Evolutionary conservation across 2,888 invertebrate species (phyloP), one percentile per base, ranked within the genome.

Genomic region (Eupithecia pulchellata): DNA sequence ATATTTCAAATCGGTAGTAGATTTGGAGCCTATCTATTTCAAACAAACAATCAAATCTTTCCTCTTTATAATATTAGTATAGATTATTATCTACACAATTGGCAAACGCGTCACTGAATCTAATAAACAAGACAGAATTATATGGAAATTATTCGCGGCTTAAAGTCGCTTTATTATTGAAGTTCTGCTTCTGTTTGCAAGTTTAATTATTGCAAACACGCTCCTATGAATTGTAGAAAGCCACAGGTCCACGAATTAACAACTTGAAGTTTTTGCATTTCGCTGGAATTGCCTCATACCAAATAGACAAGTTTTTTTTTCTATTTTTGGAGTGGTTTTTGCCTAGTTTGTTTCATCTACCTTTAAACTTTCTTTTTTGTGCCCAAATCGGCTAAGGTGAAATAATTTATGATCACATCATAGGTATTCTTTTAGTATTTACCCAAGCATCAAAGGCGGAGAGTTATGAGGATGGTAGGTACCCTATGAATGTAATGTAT

Each of bases 121-220:
- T 2, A 36, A 14, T 36, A 0, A 4, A 36, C 36, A 14, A 4
- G 36, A 34, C 34, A 13, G 17, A 14, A 1, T 36, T 4, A 14
- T 36, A 4, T 36, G 13, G 3, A 36, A 14, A 36, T 13, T 13
- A 36, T 2, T 30, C 30, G 71, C 68, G 55, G 55, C 64, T 20
- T 61, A 66, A 67, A 67, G 72, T 72, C 72, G 72, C 66, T 55
- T 55, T 60, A 30, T 63, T 30, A 60, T 58, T 60, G 57, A 64
- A 65, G 60, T 55, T 25, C 14, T 58, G 42, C 68, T 69, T 66
- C 64, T 67, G 72, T 69, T 69, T 66, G 27, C 60, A 69, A 69
- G 64, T 69, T 73, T 73, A 73, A 71, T 70, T 68, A 73, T 73
- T 71, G 71, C 64, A 55, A 66, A 73, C 69, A 73, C 66, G 69